Conservation (phyloP, 2,888 invertebrate species). For the Chrysopilus asiliformis region DNA sequence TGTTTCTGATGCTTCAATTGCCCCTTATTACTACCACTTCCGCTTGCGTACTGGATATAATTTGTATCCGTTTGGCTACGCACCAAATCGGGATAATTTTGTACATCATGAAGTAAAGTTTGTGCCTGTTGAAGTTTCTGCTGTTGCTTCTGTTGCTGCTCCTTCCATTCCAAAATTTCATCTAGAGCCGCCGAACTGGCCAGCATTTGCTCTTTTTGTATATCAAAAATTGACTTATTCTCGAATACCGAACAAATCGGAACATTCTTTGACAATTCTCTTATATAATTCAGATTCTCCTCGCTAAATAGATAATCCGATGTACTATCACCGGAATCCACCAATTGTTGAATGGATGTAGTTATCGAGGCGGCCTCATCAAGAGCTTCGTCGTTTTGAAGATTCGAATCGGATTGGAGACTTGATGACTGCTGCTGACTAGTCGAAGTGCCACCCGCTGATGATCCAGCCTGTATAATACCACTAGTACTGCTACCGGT, state of each 20-base stretch:
- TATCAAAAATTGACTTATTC: slow-evolving; percentile 33
- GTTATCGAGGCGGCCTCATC: slow-evolving; percentile 4
- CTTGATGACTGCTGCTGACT: neutral
- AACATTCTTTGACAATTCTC: slow-evolving; percentile 33
- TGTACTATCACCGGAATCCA: slow-evolving; percentile 1
- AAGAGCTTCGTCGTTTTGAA: neutral
- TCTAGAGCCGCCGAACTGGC: slow-evolving; percentile 21
- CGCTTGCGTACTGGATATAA: neutral
- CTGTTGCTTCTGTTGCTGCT: slow-evolving; percentile 17
- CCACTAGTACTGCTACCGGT: neutral
- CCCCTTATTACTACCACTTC: no score
- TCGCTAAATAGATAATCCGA: slow-evolving; percentile 28
- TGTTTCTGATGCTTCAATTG: neutral
- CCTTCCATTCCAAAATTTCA: slow-evolving; percentile 27
- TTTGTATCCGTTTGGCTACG: slow-evolving; percentile 8
- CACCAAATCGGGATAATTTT: slow-evolving; percentile 16
- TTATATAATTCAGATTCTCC: slow-evolving; percentile 34
- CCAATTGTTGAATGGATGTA: slow-evolving; percentile 5
- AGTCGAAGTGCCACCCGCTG: neutral
- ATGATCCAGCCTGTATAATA: neutral
- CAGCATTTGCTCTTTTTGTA: slow-evolving; percentile 18
- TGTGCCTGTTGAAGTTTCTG: slow-evolving; percentile 6
- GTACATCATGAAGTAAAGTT: neutral
- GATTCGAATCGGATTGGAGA: neutral
- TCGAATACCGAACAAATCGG: slow-evolving; percentile 35